Percentiles rank a stretch among this genome's conserved stretches.
phyloP scores from a whole-genome alignment of 1,140 invertebrate species.

The Caenorhabditis briggsae region DNA sequence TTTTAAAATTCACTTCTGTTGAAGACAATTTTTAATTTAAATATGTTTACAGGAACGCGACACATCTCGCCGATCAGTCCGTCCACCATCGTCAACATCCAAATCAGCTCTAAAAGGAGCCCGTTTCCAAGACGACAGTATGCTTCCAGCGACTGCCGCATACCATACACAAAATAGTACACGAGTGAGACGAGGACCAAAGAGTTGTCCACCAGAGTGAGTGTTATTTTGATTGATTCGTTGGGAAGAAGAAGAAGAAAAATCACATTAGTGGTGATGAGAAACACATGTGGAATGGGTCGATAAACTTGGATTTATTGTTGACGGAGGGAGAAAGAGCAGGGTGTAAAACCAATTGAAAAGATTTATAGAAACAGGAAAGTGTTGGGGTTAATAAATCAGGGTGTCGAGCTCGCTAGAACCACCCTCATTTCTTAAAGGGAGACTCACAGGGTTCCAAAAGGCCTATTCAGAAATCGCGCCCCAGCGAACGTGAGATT shows the following conservation, averaged over 20 bases:
- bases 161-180: conserved; percentile 19
- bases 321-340: not conserved
- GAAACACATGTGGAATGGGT: conserved; percentile 12
- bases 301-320: conserved; percentile 42
- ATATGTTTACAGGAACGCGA: not conserved
- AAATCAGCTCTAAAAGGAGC: not conserved
- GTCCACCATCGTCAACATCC: not conserved
- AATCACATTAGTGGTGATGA: conserved; percentile 24
- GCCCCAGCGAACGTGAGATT: no score
- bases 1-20: not conserved
- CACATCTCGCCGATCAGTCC: conserved; percentile 16
- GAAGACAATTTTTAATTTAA: not conserved
- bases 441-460: no score
- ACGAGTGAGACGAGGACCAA: not conserved
- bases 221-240: not conserved
- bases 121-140: conserved; percentile 50
- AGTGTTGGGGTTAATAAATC: no score
- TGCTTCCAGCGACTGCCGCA: conserved; percentile 28
- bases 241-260: not conserved
- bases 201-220: conserved; percentile 48
- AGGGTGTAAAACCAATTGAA: not conserved
- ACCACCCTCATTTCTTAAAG: no score
- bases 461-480: no score
- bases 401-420: no score
- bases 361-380: not conserved